Conservation (phyloP, 2,888 invertebrate species). For the Cerastis leucographa region DNA sequence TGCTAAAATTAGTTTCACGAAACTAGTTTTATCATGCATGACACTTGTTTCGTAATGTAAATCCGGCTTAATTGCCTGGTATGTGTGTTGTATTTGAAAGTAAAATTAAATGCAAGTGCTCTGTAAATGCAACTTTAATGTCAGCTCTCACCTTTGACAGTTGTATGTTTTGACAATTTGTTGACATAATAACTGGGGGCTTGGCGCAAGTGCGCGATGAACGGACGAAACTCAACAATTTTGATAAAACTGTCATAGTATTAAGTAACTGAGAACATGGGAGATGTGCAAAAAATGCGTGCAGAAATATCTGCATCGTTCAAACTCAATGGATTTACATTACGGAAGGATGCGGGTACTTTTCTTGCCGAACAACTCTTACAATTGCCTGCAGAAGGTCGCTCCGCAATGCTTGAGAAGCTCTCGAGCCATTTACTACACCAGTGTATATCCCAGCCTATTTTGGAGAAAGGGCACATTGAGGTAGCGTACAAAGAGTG, state of each 20-base stretch:
- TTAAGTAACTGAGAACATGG: slow-evolving; percentile 70
- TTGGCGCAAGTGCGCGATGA: neutral
- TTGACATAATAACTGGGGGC: slow-evolving; percentile 10
- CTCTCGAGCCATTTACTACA: slow-evolving; percentile 95
- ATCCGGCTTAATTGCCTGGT: too few species aligned
- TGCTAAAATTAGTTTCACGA: too few species aligned
- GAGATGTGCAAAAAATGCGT: slow-evolving; percentile 87
- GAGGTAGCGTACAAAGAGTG: slow-evolving; percentile 93
- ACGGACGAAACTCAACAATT: neutral
- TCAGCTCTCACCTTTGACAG: slow-evolving; percentile 10
- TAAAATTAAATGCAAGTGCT: neutral
- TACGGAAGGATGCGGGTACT: slow-evolving; percentile 93
- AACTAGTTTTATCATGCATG: too few species aligned
- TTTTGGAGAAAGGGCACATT: slow-evolving; percentile 93
- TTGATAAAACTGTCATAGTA: neutral
- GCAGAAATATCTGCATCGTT: slow-evolving; percentile 92
- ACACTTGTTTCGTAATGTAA: too few species aligned
- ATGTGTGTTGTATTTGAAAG: neutral
- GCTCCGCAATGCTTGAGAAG: slow-evolving; percentile 93
- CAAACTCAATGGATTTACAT: slow-evolving; percentile 94
- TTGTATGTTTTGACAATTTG: neutral
- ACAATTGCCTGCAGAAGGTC: slow-evolving; percentile 90
- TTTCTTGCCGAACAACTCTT: slow-evolving; percentile 93
- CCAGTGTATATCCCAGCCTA: slow-evolving; percentile 93
- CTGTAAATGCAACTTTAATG: neutral